Evolutionary conservation across 2,797 vertebrate species (phyloP).

Genomic region (Eulemur coronatus): DNA sequence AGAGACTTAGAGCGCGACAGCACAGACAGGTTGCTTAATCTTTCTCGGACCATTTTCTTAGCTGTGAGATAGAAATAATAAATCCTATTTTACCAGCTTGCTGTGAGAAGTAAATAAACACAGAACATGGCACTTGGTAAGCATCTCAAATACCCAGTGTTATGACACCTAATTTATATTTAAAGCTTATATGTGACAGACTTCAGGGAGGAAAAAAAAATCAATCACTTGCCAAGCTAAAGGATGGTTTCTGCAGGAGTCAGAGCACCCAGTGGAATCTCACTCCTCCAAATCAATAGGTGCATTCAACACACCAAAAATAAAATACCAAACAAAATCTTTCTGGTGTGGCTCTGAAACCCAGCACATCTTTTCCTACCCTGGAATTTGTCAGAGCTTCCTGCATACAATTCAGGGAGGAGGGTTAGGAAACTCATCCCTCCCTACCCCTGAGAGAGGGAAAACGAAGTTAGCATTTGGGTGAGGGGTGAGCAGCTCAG

Average conservation of each 20-base stretch:
- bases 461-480: not conserved
- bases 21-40: conserved; percentile 42
- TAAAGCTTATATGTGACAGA: conserved; percentile 46
- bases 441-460: not conserved
- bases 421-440: not conserved
- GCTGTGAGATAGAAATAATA: conserved; percentile 47
- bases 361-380: not conserved
- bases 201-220: conserved; percentile 28
- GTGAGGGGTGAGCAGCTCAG: not conserved
- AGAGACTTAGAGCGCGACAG: conserved; percentile 5
- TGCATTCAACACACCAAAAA: not conserved
- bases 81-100: conserved; percentile 56
- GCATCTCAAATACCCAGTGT: conserved; percentile 21
- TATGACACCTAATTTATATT: conserved; percentile 48
- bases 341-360: not conserved
- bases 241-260: conserved; percentile 49
- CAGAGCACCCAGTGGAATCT: conserved; percentile 26
- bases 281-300: not conserved
- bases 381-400: not conserved
- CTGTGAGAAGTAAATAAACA: conserved; percentile 64
- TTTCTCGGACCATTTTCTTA: conserved; percentile 34
- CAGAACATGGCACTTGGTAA: conserved; percentile 52
- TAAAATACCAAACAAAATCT: not conserved
- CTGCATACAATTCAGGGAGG: rapidly evolving
- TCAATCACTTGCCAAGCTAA: conserved; percentile 38